phyloP scores from a whole-genome alignment of 2,113 vertebrate genomes.

The Trachemys scripta region DNA sequence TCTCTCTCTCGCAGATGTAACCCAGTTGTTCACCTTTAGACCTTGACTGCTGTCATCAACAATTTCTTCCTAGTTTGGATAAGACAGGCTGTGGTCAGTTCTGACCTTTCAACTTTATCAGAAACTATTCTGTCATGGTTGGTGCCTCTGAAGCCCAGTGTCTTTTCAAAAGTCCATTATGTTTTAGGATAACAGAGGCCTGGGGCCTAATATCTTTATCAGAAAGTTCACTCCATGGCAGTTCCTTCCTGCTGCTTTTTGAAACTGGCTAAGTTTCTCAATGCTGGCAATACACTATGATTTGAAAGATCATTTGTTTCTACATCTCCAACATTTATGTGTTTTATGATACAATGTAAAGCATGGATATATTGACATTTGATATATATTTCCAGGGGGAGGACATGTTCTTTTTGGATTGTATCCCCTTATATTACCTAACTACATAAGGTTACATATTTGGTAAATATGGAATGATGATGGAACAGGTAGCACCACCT shows the following conservation, averaged over 20 bases:
- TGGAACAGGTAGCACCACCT: accelerated
- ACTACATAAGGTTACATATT: not conserved
- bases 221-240: not conserved
- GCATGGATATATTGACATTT: not conserved
- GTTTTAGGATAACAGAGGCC: not conserved
- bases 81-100: not conserved
- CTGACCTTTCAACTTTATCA: not conserved
- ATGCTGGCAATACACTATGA: not conserved
- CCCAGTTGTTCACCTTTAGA: not conserved
- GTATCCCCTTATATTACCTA: not conserved
- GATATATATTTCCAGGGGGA: not conserved
- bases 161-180: not conserved
- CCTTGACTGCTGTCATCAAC: not conserved
- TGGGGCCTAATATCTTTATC: not conserved
- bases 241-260: not conserved
- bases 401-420: not conserved
- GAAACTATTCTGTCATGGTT: not conserved
- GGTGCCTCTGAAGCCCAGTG: not conserved
- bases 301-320: not conserved
- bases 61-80: not conserved
- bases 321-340: not conserved
- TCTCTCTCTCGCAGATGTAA: not conserved
- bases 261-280: not conserved
- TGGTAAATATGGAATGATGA: not conserved
- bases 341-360: not conserved